These are phyloP conservation scores for Podarcis muralis DNA, from an alignment of 2,113 vertebrate species.

Conservation along the genomic window DNA sequence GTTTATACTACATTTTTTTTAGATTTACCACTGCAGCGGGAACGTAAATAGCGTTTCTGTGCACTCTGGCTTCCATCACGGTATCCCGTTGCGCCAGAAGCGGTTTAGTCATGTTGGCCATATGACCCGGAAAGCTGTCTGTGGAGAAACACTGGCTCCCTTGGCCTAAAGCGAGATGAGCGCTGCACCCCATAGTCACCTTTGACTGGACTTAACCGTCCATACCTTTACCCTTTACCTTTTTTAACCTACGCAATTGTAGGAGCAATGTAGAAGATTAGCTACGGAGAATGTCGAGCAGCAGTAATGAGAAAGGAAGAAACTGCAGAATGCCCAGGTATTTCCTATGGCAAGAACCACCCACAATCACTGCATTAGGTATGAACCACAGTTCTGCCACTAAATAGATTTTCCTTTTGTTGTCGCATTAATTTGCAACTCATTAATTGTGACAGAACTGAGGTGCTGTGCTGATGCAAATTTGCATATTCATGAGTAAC, in stretches of 20 bases:
- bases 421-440: conserved; percentile 85
- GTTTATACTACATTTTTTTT: too few relatives aligned
- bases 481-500: conserved; percentile 85
- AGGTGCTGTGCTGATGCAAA: conserved; percentile 76
- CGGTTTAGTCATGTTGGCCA: too few relatives aligned
- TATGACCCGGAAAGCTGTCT: too few relatives aligned
- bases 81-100: too few relatives aligned
- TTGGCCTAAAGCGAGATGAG: too few relatives aligned
- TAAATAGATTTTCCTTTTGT: conserved; percentile 85
- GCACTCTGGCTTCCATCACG: too few relatives aligned
- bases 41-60: too few relatives aligned
- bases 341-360: conserved; percentile 17
- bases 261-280: not conserved
- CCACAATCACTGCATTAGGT: conserved; percentile 73
- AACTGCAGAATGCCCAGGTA: conserved; percentile 2
- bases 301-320: not conserved
- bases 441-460: conserved; percentile 84
- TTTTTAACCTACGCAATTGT: not conserved
- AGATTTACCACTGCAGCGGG: too few relatives aligned
- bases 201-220: too few relatives aligned
- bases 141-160: too few relatives aligned
- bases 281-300: not conserved
- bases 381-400: conserved; percentile 72
- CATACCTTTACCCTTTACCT: too few relatives aligned
- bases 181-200: too few relatives aligned